Base-by-base conservation (phyloP, 2,113 vertebrate genomes). In the Phasianus colchicus region DNA sequence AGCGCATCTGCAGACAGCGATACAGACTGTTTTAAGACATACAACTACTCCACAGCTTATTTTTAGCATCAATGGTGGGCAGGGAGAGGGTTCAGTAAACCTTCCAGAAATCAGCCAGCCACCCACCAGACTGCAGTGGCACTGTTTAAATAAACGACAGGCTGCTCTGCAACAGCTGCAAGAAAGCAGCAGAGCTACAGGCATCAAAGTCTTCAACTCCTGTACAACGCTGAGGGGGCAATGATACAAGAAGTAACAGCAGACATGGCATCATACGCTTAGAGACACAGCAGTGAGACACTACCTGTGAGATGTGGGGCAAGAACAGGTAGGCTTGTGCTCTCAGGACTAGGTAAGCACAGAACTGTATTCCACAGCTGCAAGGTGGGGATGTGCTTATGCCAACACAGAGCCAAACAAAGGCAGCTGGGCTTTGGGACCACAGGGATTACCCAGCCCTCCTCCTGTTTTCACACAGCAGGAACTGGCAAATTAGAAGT, bases 331-430 rank as follows among this genome's bases (percentile, higher is more conserved):
- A 73, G 42, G 86, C 83, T 57, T 78, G 30, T 75, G 54, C 54
- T 81, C 73, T 88, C 36, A 58, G 38, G 47, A 82, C 48, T 76
- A 42, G 32, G 72, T 69, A 81, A 95, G 82, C 54, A 86, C 4
- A 78, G 76, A 93, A 86, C 58, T 89, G 89, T 87, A 92, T 83
- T 86, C 36, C 10, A 88, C 90, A 97, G 96, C 93, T 96, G 90
- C 87, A 91, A 95, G 78, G 88, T 84, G 93, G 78, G 88, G 95
- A 93, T 86, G 76, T 42, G 38, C 81, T 86, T 83, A 81, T 92
- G 91, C 72, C 63, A 86, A 74, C 71, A 73, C 27, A 86, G 43
- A 43, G 22, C 86, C 80, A 86, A 9, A 43, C 48, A 70, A 63
- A 89, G 69, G 34, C 50, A 72, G 75, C 21, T 83, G 72, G 71